Conservation (phyloP, 2,113 vertebrate species). For the Oncorhynchus nerka region DNA sequence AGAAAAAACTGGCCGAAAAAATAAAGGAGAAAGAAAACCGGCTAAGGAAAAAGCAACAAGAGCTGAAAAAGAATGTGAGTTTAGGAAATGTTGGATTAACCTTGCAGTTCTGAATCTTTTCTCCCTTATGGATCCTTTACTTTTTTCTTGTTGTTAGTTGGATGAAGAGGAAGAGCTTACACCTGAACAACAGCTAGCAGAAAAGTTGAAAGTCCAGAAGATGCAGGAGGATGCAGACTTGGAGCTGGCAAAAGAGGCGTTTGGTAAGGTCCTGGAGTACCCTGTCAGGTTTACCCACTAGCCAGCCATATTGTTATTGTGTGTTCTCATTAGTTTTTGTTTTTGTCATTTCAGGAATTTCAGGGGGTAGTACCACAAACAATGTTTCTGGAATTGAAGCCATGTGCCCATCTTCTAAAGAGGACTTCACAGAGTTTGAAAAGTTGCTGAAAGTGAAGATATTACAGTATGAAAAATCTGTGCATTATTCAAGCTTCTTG, state of each 20-base stretch:
- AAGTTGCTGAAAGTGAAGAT: constrained; percentile 95
- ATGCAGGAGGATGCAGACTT: constrained; percentile 93
- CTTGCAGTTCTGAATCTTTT: too few species aligned
- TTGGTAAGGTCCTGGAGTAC: constrained; percentile 75
- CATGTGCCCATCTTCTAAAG: constrained; percentile 94
- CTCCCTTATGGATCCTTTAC: too few species aligned
- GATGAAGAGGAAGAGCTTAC: constrained; percentile 75
- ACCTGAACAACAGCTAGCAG: constrained; percentile 85
- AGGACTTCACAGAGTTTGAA: constrained; percentile 97
- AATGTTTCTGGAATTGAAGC: constrained; percentile 88
- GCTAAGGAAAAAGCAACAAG: constrained; percentile 88
- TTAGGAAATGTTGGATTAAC: not conserved
- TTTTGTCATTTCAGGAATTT: too few species aligned
- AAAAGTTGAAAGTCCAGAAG: constrained; percentile 66
- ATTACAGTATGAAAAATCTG: constrained; percentile 89
- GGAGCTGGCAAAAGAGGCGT: constrained; percentile 93
- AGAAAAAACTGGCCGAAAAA: constrained; percentile 95
- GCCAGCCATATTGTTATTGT: too few species aligned
- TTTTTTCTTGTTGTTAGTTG: constrained; percentile 60
- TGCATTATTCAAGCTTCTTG: constrained; percentile 91
- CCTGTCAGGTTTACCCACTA: too few species aligned
- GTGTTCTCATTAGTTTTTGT: too few species aligned
- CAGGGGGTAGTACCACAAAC: constrained; percentile 47
- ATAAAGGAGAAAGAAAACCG: constrained; percentile 94
- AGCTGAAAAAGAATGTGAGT: constrained; percentile 80